Evolutionary conservation across 2,797 vertebrate species (phyloP), one percentile per base, ranked within the genome.

Genomic region (Podargus strigoides): DNA sequence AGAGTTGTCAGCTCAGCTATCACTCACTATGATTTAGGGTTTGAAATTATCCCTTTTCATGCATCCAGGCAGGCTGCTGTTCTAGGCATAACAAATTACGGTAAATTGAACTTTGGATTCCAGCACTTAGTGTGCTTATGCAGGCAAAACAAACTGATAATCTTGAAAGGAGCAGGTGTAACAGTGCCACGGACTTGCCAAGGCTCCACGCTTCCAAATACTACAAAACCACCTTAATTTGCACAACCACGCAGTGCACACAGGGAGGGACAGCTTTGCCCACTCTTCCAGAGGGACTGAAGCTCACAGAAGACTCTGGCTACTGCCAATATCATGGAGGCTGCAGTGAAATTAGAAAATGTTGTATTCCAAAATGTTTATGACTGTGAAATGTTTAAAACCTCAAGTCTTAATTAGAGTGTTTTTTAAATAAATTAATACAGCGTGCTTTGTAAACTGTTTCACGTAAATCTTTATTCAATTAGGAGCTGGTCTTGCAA

Each of bases 401-500:
- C 39, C 1, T 9, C n/a, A 49, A 67, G 69, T 49, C 47, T 78
- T n/a, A 49, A 73, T 12, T 42, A 70, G 32, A 79, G 39, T 18
- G 44, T 10, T 53, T 53, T 90, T 62, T 4, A 66, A 69, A 64
- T 22, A 75, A 67, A 26, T 14, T 27, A 63, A n/a, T 4, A 60
- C 34, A 32, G 39, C 85, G 39, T 30, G 80, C 80, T 79, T 17
- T 67, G 49, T 10, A 39, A 86, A 49, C 52, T 44, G 50, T 15
- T 34, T 32, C 30, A 36, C 1, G 2, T 30, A 23, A 28, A 52
- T 26, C 39, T 69, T 89, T 89, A 82, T 77, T 76, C 44, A 37
- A 24, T 12, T 5, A 76, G 85, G 56, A 94, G 80, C 90, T 76
- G 87, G 80, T 85, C 49, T 73, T 87, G 84, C 90, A 46, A 80